Conservation (phyloP, 2,113 vertebrate species). For the Pseudorasbora parva region DNA sequence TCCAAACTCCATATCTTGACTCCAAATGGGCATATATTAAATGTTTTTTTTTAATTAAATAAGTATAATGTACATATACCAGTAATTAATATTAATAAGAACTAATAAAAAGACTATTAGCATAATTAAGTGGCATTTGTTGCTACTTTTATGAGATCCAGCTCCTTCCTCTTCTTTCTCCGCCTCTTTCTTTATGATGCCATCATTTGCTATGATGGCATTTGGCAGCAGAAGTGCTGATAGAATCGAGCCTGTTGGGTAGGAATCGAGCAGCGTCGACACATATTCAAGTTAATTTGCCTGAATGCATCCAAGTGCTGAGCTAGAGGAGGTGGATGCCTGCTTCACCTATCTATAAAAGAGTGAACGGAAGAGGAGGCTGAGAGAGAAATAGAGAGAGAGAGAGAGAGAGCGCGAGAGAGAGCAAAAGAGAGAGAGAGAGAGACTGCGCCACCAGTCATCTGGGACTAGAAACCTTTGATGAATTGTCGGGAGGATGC, state of each 20-base stretch:
- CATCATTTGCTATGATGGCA: constrained; percentile 2
- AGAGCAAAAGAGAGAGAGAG: background rate
- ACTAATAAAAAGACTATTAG: background rate
- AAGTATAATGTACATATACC: background rate
- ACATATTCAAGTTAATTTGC: constrained; percentile 44
- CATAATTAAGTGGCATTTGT: background rate
- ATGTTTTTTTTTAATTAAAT: background rate
- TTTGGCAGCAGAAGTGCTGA: constrained; percentile 37
- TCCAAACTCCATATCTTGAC: background rate
- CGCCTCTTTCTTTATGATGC: constrained; percentile 12
- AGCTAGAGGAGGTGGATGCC: constrained; percentile 26
- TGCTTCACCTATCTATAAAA: constrained; percentile 9
- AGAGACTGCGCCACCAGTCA: constrained; percentile 40
- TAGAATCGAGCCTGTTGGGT: constrained; percentile 18
- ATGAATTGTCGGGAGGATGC: constrained; percentile 39
- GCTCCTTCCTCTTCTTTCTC: constrained; percentile 2
- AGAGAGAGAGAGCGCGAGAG: background rate
- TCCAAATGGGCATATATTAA: background rate
- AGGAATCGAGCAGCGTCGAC: constrained; percentile 53
- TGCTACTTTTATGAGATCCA: background rate
- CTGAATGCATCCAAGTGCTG: constrained; percentile 49
- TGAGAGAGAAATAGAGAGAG: background rate
- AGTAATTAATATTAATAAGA: background rate
- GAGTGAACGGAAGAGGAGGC: constrained; percentile 11
- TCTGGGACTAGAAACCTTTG: constrained; percentile 47